Conservation (phyloP, 2,888 invertebrate genomes). For the Hyposoter didymator region DNA sequence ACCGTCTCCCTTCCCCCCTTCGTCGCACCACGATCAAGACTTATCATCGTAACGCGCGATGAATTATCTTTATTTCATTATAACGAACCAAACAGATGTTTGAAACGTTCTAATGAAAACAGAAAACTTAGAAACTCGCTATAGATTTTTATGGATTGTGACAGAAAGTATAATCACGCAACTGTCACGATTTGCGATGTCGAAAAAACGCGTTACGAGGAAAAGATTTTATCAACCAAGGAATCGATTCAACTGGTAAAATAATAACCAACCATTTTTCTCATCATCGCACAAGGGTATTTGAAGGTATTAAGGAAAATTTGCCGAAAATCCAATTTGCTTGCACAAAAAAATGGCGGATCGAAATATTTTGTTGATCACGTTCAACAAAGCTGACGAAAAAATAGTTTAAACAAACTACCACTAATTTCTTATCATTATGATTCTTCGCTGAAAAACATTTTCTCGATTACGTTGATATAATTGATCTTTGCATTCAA, state of each 20-base stretch:
- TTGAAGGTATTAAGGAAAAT: neutral
- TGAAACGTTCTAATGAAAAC: constrained; percentile 10
- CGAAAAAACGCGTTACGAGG: neutral
- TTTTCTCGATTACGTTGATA: no score
- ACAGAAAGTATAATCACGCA: neutral
- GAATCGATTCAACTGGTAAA: neutral
- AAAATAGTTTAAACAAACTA: no score
- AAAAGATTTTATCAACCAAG: neutral
- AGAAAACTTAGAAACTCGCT: neutral
- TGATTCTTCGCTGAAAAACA: no score
- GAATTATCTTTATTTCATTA: constrained; percentile 48
- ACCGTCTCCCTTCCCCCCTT: neutral
- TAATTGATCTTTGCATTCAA: no score
- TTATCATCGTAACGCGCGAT: constrained; percentile 36
- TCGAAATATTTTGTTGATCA: neutral
- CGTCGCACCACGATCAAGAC: constrained; percentile 23
- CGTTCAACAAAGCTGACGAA: no score
- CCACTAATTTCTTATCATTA: no score
- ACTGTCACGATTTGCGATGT: neutral
- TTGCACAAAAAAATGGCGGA: neutral
- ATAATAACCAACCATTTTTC: neutral
- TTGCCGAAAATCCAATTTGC: neutral
- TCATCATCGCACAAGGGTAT: neutral
- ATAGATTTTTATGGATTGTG: neutral
- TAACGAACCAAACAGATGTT: constrained; percentile 11